These are phyloP conservation scores for Herminia tarsipennalis DNA, from an alignment of 2,888 invertebrate genomes.

Conservation along the genomic window DNA sequence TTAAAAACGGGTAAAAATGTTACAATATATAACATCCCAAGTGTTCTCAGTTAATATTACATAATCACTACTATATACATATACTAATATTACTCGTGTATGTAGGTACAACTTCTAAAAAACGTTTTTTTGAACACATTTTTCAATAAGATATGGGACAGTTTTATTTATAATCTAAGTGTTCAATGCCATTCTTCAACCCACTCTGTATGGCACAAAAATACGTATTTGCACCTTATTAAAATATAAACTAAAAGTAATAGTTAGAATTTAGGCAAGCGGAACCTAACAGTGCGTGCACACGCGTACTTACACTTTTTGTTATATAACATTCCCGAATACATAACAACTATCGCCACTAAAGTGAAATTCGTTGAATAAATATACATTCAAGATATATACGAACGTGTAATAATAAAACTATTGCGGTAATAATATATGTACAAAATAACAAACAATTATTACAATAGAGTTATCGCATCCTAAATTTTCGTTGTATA, in stretches of 20 bases:
- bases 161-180: slow-evolving; percentile 55
- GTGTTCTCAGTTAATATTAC: slow-evolving; percentile 49
- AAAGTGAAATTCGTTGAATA: slow-evolving; percentile 8
- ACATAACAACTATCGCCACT: slow-evolving; percentile 2
- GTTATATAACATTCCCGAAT: slow-evolving; percentile 24
- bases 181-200: slow-evolving; percentile 49
- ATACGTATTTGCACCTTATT: slow-evolving; percentile 52
- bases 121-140: slow-evolving; percentile 79
- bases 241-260: slow-evolving; percentile 31
- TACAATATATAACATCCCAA: slow-evolving; percentile 50
- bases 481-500: slow-evolving; percentile 34
- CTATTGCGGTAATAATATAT: slow-evolving; percentile 42
- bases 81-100: slow-evolving; percentile 63
- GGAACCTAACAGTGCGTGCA: slow-evolving; percentile 44
- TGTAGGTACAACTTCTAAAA: slow-evolving; percentile 78
- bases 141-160: slow-evolving; percentile 80
- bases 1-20: slow-evolving; percentile 51
- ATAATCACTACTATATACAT: slow-evolving; percentile 66
- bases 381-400: slow-evolving; percentile 3
- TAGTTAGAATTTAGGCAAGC: slow-evolving; percentile 54
- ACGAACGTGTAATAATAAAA: background rate
- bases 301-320: slow-evolving; percentile 10
- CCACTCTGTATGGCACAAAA: slow-evolving; percentile 67
- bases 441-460: slow-evolving; percentile 35
- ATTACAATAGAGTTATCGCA: slow-evolving; percentile 45